A percentile compares a stretch with the other conserved stretches of the same genome.
Conservation (phyloP, 2,113 vertebrate species). For the Entelurus aequoreus region DNA sequence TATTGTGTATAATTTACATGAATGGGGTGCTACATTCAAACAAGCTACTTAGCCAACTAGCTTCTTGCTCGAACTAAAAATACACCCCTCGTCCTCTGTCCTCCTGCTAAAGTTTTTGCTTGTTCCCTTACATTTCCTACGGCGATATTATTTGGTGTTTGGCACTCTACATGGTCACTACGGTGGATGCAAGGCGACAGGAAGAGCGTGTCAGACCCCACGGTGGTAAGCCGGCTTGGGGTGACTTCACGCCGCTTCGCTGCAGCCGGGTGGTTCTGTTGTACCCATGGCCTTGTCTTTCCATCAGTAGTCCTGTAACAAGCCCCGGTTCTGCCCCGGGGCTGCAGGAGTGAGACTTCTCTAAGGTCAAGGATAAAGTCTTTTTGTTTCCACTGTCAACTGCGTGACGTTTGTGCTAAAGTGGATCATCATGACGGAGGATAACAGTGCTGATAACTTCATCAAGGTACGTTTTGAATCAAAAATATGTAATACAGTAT, state of each 20-base stretch:
- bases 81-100: conserved; percentile 35
- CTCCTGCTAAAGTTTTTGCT: conserved; percentile 42
- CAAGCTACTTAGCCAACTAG: background rate
- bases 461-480: conserved; percentile 74
- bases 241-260: conserved; percentile 32
- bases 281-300: conserved; percentile 42
- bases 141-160: conserved; percentile 28
- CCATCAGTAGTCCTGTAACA: conserved; percentile 32
- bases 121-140: conserved; percentile 16
- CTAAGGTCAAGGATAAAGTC: conserved; percentile 39
- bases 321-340: conserved; percentile 22
- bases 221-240: conserved; percentile 52
- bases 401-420: conserved; percentile 22
- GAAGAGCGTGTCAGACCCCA: conserved; percentile 58
- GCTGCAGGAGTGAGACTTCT: conserved; percentile 12
- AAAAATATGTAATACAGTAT: too few relatives aligned
- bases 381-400: conserved; percentile 41
- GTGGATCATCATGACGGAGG: conserved; percentile 75
- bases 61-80: conserved; percentile 51
- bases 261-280: conserved; percentile 29
- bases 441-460: conserved; percentile 77
- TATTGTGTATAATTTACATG: background rate
- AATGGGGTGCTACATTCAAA: conserved; percentile 3
- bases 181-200: conserved; percentile 45
- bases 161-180: conserved; percentile 66